Evolutionary conservation across 2,113 vertebrate genomes (phyloP).

Genomic region (Corvus hawaiiensis): DNA sequence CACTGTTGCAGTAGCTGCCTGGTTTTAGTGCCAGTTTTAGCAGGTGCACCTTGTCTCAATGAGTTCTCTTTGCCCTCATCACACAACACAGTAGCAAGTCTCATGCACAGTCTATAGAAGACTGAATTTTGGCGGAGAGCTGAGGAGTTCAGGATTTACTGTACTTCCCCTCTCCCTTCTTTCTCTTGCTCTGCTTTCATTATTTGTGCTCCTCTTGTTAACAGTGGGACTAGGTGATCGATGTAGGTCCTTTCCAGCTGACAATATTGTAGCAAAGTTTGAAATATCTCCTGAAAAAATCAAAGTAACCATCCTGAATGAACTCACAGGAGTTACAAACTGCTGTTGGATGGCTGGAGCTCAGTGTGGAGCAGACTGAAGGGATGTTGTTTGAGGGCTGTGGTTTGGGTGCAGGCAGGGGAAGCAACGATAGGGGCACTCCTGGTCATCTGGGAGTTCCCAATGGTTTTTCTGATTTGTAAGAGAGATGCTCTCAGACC

Average conservation of each 20-base stretch:
- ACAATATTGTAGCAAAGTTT: neutral
- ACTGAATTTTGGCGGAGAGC: neutral
- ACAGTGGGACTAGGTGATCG: neutral
- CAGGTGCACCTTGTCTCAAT: conserved; percentile 48
- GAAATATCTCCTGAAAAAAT: neutral
- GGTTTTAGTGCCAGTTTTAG: conserved; percentile 42
- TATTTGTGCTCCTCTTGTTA: neutral
- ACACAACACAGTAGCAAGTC: neutral
- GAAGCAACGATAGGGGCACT: neutral
- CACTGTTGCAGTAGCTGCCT: neutral
- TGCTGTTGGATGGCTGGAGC: neutral
- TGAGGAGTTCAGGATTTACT: conserved; percentile 6
- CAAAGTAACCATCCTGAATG: neutral
- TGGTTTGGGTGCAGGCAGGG: neutral
- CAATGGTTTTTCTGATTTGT: neutral
- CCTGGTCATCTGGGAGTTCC: neutral
- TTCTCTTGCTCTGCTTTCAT: neutral
- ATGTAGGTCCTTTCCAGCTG: neutral
- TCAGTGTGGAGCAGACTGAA: neutral
- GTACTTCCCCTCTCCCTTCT: neutral
- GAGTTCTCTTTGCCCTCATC: conserved; percentile 2
- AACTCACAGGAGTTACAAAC: neutral
- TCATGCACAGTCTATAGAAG: neutral
- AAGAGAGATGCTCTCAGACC: neutral
- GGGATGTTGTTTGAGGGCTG: neutral